phyloP scores from a whole-genome alignment of 2,113 vertebrate genomes.

The Aythya baeri region DNA sequence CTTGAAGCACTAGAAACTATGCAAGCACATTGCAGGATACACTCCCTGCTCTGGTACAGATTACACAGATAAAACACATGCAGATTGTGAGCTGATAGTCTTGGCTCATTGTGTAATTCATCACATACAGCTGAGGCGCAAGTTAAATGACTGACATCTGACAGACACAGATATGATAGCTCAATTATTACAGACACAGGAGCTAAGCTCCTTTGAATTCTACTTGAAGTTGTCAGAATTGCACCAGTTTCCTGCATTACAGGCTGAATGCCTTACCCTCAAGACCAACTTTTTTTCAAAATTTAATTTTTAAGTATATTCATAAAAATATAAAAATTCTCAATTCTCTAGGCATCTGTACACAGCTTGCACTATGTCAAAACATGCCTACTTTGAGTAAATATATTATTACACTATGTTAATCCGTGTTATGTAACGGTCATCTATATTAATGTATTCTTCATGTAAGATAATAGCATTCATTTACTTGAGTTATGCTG shows the following conservation, averaged over 20 bases:
- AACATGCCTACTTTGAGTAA: slow-evolving; percentile 62
- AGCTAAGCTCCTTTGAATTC: slow-evolving; percentile 37
- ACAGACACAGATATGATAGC: slow-evolving; percentile 52
- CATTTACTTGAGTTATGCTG: slow-evolving; percentile 5
- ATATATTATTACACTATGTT: slow-evolving; percentile 55
- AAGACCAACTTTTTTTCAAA: not conserved
- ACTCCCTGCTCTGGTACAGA: not conserved
- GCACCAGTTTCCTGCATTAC: not conserved
- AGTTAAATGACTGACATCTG: slow-evolving; percentile 58
- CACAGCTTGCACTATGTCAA: slow-evolving; percentile 64
- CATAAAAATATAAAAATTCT: slow-evolving; percentile 26
- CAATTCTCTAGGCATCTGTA: slow-evolving; percentile 38
- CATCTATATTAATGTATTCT: slow-evolving; percentile 59
- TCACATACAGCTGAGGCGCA: slow-evolving; percentile 23
- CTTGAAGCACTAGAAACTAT: not conserved
- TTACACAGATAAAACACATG: not conserved
- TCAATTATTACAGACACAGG: not conserved
- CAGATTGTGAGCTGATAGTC: not conserved
- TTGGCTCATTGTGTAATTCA: not conserved
- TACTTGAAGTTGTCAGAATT: not conserved
- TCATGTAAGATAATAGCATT: slow-evolving; percentile 3
- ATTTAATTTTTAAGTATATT: slow-evolving; percentile 1
- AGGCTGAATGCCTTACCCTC: not conserved
- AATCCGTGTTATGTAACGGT: slow-evolving; percentile 61
- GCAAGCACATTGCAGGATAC: not conserved